Evolutionary conservation across 2,797 vertebrate species (phyloP).

Genomic region (Potorous gilbertii): DNA sequence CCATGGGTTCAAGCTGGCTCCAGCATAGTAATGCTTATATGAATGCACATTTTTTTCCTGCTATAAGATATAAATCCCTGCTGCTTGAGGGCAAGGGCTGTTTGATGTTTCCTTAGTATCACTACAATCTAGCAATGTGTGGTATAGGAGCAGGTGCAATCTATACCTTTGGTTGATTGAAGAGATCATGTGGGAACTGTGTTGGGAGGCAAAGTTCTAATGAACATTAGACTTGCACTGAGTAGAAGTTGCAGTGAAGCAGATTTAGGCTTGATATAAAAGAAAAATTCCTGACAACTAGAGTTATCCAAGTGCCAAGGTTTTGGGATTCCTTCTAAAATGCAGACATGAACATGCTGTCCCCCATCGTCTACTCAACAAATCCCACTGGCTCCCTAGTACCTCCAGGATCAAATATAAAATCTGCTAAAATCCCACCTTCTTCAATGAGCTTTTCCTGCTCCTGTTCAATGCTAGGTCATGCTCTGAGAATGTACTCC

Average conservation of each 20-base stretch:
- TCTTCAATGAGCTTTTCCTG: not conserved
- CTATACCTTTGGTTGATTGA: not conserved
- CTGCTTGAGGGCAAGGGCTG: not conserved
- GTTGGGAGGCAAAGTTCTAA: not conserved
- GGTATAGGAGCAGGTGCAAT: not conserved
- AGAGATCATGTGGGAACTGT: not conserved
- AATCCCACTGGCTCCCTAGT: not conserved
- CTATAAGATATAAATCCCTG: too few species aligned
- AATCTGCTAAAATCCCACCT: not conserved
- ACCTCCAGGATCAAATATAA: not conserved
- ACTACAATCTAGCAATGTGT: not conserved
- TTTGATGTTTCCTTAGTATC: not conserved
- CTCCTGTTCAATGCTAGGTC: not conserved
- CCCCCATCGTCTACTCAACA: not conserved
- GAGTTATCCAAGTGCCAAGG: not conserved
- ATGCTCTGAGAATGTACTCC: not conserved
- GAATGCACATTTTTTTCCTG: not conserved
- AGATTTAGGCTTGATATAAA: not conserved
- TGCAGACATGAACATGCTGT: not conserved
- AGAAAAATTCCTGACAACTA: not conserved
- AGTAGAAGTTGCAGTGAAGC: not conserved
- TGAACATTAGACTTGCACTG: not conserved
- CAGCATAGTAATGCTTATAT: not conserved
- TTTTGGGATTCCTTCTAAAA: not conserved
- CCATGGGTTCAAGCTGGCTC: not conserved